Conservation (phyloP, 2,113 vertebrate genomes). For the Coracopsis vasa region DNA sequence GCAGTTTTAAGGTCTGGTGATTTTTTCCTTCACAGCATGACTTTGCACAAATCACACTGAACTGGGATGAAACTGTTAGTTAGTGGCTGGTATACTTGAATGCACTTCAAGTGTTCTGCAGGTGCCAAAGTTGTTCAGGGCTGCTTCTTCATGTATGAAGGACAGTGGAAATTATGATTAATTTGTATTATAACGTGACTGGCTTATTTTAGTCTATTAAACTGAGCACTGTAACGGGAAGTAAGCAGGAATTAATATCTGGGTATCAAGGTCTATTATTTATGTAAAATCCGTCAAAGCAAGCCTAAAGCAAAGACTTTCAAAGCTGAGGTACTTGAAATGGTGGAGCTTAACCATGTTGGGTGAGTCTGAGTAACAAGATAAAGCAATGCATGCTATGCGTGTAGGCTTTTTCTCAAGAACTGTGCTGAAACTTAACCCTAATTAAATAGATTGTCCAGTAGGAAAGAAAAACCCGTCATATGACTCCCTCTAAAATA, state of each 20-base stretch:
- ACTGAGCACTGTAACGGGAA: neutral
- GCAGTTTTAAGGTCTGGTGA: conserved; percentile 21
- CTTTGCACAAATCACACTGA: conserved; percentile 9
- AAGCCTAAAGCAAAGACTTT: neutral
- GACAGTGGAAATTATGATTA: neutral
- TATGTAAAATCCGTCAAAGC: neutral
- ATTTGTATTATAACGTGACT: neutral
- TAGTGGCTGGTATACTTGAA: neutral
- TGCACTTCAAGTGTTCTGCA: neutral
- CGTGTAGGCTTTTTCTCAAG: neutral
- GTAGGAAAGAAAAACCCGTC: neutral
- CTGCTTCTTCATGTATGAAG: neutral
- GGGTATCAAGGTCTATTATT: neutral
- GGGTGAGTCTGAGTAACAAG: neutral
- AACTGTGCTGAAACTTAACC: neutral
- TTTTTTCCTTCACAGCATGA: conserved; percentile 30
- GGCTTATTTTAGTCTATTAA: neutral
- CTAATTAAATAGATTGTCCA: neutral
- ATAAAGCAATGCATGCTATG: neutral
- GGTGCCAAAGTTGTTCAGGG: neutral
- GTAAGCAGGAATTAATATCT: neutral
- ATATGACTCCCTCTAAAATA: neutral
- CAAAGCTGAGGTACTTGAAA: neutral
- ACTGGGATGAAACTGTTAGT: neutral
- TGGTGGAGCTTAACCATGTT: neutral